Evolutionary conservation across 2,113 vertebrate species (phyloP), one percentile per base, ranked within the genome.

Genomic region (Salvelinus alpinus): DNA sequence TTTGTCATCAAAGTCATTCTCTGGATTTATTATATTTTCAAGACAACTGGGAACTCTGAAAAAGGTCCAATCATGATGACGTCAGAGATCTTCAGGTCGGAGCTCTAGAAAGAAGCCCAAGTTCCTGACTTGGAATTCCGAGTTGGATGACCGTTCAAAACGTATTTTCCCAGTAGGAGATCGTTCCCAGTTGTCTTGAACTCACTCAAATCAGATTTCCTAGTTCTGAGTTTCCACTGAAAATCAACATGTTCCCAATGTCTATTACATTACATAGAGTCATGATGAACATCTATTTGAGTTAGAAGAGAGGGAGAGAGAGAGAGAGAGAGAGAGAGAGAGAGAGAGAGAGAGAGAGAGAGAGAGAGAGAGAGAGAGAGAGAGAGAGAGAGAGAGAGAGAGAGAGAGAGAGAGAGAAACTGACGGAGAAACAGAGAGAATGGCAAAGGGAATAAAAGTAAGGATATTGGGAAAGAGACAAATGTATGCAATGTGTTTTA

Each of bases 331-430:
- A 71, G 70, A 75, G 74, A 79, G 72, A 24, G 29, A 70, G 69
- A 77, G 82, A 48, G 68, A 12, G 27, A 29, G 27, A 70, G 70
- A 77, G 74, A 78, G 72, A 27, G 29, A 68, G 69, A 78, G 82
- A 38, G 68, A 18, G 27, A 4, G 57, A 71, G 70, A 75, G 74
- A 79, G 72, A 24, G 29, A 70, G 69, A 77, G 82, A 48, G 68
- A 12, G 27, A 29, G 29, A 84, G 13, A 78, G 84, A 1, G 84
- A 80, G 82, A 71, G 57, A 70, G 67, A 20, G 59, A 80, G 76
- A 70, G 70, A 75, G 74, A 79, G 73, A 24, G 29, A 68, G 69
- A 74, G 82, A 48, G 65, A 12, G 5, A 31, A 5, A 31, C 31
- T 31, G 59, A 60, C 1, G 18, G 44, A 75, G 57, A 87, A 76